Evolutionary conservation across 2,888 invertebrate genomes (phyloP), one percentile per base, ranked within the genome.

Genomic region (Conistra vaccinii): DNA sequence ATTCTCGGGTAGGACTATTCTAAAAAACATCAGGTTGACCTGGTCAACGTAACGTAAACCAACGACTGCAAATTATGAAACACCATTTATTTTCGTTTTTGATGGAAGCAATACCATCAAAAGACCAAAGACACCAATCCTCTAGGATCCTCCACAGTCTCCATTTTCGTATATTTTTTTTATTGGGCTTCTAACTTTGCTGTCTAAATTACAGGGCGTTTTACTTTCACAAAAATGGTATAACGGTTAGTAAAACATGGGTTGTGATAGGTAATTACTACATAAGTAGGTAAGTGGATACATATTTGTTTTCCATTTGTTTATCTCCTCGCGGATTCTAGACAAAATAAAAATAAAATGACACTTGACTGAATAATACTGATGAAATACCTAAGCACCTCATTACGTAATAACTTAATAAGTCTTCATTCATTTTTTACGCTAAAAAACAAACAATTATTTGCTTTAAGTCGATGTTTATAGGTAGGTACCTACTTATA

Each of bases 331-430:
- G 6, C 6, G n/a, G n/a, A 61, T 48, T 48, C 39, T 26, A 61
- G 26, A 61, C 60, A 32, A 32, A 72, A 42, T 73, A 26, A 65
- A n/a, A n/a, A n/a, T n/a, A n/a, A n/a, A n/a, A n/a, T n/a, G n/a
- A n/a, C n/a, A n/a, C n/a, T n/a, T n/a, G n/a, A n/a, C n/a, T n/a
- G n/a, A n/a, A n/a, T n/a, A n/a, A n/a, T n/a, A n/a, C 77, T 80
- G 48, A 66, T 66, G 65, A 80, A 61, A 55, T 61, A n/a, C n/a
- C n/a, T n/a, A 48, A 29, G 23, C n/a, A 51, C n/a, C n/a, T n/a
- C 20, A 45, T 53, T 32, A 3, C n/a, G 3, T 14, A 48, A 12
- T 29, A 14, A 3, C n/a, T 1, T 14, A 48, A 12, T 29, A 14
- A 26, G 10, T 10, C 9, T 51, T 23, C 9, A 51, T n/a, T n/a